Conservation (phyloP, 2,113 vertebrate species). For the Tragelaphus strepsiceros region DNA sequence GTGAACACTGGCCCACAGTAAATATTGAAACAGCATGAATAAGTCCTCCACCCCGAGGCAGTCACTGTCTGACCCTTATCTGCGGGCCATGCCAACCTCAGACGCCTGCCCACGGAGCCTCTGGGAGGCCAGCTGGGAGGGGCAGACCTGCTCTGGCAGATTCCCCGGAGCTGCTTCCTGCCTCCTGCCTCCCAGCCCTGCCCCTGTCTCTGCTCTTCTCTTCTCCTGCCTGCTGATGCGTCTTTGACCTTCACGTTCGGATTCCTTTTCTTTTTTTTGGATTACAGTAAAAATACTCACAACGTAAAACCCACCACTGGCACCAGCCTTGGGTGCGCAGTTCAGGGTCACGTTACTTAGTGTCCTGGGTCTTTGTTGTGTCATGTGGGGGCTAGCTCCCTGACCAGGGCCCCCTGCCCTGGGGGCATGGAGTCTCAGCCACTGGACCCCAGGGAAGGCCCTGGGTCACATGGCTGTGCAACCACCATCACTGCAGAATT, state of each 20-base stretch:
- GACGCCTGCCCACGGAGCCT: neutral
- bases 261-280: neutral
- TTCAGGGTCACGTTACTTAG: neutral
- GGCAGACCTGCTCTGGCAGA: fast-evolving
- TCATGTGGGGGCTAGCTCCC: neutral
- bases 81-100: neutral
- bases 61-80: no score
- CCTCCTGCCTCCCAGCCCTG: neutral
- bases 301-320: neutral
- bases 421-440: neutral
- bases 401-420: neutral
- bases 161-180: no score
- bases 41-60: neutral
- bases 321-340: fast-evolving
- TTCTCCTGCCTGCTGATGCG: neutral
- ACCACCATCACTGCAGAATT: fast-evolving
- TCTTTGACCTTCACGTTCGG: neutral
- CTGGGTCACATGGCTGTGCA: fast-evolving
- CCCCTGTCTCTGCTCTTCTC: neutral
- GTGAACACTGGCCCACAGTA: neutral
- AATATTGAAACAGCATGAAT: neutral
- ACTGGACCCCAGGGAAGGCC: neutral
- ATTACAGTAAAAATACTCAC: no score
- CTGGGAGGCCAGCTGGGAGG: neutral
- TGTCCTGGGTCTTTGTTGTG: neutral